Evolutionary conservation across 2,888 invertebrate genomes (phyloP).

Genomic region (Calliopum simillimum): DNA sequence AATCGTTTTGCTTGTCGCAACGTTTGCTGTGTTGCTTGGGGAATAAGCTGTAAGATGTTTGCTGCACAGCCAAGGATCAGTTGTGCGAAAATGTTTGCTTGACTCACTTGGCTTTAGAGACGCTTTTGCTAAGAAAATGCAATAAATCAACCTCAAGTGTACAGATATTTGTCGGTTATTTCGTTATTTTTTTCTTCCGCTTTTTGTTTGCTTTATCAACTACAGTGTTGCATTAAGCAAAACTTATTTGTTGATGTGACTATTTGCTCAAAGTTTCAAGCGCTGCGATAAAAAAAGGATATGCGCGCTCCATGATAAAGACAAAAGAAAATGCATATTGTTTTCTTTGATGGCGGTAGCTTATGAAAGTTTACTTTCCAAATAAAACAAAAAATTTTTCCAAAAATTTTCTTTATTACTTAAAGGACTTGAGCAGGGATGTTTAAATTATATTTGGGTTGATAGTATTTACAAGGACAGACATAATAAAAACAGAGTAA

Average conservation of each 20-base stretch:
- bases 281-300: neutral
- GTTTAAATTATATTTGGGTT: too few relatives aligned
- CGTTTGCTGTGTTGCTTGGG: neutral
- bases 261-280: too few relatives aligned
- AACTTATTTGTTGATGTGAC: neutral
- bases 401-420: too few relatives aligned
- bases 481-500: too few relatives aligned
- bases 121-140: neutral
- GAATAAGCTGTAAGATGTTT: neutral
- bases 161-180: constrained; percentile 15
- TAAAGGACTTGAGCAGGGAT: too few relatives aligned
- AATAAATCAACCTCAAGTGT: constrained; percentile 35
- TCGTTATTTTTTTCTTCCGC: neutral
- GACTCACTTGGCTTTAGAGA: neutral
- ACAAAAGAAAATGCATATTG: neutral
- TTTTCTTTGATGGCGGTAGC: neutral
- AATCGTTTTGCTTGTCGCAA: constrained; percentile 16
- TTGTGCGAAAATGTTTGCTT: constrained; percentile 20
- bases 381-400: too few relatives aligned
- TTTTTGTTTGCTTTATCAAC: neutral
- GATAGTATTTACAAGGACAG: too few relatives aligned
- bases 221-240: neutral
- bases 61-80: neutral
- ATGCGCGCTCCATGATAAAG: neutral
- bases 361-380: too few relatives aligned